Base-by-base conservation (phyloP, 2,113 vertebrate species). In the Todiramphus saurophagus region DNA sequence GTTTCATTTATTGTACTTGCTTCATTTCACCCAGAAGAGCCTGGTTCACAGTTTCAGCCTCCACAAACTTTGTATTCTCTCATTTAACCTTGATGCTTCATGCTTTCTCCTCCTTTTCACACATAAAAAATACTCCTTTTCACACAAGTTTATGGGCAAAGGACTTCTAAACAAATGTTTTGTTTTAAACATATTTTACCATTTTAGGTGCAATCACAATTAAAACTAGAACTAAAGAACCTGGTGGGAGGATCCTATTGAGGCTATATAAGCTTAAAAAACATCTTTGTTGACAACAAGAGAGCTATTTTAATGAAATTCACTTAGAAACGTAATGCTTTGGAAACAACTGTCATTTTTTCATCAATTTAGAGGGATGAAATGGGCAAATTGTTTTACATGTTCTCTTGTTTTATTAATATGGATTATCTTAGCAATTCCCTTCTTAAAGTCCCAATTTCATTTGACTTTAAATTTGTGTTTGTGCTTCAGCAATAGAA, bases 391-490 rank as follows among this genome's bases (percentile, higher is more conserved):
- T 86, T 51, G 16, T 27, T 88, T 91, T 86, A 9, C 2, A 2
- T 48, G 41, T 67, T 77, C 41, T 51, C 31, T 80, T 83, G 20
- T 51, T 94, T 55, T 74, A 74, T 63, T 91, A 56, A 56, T 80
- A 63, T n/a, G 62, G 83, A 89, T 96, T 95, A 93, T 81, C 14
- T 46, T 75, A 78, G 33, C 23, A 78, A 86, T 88, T 86, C 51
- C n/a, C 20, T 83, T 93, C 79, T 93, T 85, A 74, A 85, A 85
- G 41, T 3, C 19, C 15, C 50, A 27, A 3, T 93, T 94, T 83
- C 25, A 48, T 89, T 89, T 88, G 44, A 17, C 30, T 88, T 77
- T 30, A 68, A 55, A 44, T 89, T 88, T 81, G 28, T 59, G 20
- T 93, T 82, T 4, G 2, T 83, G 64, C 20, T 87, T 88, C 83